A percentile compares a stretch with the other conserved stretches of the same genome.
Evolutionary conservation across 2,797 vertebrate species (phyloP).

Genomic region (Sebastes cheni): DNA sequence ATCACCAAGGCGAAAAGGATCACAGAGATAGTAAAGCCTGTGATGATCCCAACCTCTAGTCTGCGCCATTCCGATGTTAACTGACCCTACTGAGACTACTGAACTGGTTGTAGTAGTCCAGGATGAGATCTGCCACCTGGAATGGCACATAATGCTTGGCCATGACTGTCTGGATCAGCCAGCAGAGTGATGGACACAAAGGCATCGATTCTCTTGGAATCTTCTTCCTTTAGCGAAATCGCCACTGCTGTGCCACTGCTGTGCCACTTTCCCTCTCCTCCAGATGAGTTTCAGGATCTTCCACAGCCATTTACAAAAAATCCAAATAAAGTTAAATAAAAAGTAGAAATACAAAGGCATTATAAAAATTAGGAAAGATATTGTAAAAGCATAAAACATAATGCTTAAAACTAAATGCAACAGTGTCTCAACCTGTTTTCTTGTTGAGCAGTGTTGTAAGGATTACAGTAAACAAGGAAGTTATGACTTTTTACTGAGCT

Average conservation of each 20-base stretch:
- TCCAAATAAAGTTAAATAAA: not conserved
- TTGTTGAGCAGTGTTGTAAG: not conserved
- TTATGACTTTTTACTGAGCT: not conserved
- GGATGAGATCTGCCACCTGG: not conserved
- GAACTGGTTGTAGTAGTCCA: not conserved
- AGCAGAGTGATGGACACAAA: not conserved
- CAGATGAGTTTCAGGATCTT: not conserved
- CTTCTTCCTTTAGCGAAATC: not conserved
- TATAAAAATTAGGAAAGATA: not conserved
- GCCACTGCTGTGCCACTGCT: not conserved
- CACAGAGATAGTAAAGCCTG: not conserved
- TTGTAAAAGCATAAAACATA: not conserved
- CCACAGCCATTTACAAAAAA: not conserved
- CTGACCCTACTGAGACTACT: not conserved
- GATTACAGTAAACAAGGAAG: not conserved
- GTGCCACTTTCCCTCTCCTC: not conserved
- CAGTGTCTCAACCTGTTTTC: not conserved
- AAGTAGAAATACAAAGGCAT: not conserved
- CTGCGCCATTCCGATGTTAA: too few relatives aligned
- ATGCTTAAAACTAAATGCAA: not conserved
- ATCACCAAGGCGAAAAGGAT: not conserved
- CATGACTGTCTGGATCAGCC: not conserved
- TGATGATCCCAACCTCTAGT: not conserved
- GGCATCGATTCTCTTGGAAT: not conserved
- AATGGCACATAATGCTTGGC: not conserved